Evolutionary conservation across 2,113 vertebrate genomes (phyloP).

Genomic region (Laticauda laticaudata): DNA sequence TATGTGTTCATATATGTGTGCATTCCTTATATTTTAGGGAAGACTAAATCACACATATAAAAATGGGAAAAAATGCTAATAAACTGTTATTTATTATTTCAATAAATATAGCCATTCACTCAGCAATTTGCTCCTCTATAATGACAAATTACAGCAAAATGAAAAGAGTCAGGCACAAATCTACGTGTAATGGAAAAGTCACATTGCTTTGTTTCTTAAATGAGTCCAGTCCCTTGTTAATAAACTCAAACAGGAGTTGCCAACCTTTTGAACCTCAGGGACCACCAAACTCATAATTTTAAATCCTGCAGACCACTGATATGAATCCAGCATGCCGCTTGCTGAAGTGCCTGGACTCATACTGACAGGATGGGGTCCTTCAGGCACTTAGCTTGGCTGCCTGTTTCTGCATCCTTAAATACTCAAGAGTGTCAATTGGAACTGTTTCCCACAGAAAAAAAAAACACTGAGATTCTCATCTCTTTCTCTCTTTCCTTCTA

Average conservation of each 20-base stretch:
- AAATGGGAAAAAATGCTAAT: background rate
- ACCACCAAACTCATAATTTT: too few relatives aligned
- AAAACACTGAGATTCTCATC: too few relatives aligned
- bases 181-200: background rate
- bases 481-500: too few relatives aligned
- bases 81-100: background rate
- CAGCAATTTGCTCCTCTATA: background rate
- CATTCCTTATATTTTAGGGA: background rate
- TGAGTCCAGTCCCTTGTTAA: background rate
- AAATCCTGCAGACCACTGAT: too few relatives aligned
- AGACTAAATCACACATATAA: background rate
- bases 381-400: too few relatives aligned
- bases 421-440: too few relatives aligned
- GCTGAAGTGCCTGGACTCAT: too few relatives aligned
- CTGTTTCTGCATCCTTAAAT: too few relatives aligned
- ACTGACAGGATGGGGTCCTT: too few relatives aligned
- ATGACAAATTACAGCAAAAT: background rate
- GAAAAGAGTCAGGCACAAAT: background rate
- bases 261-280: too few relatives aligned
- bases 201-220: background rate
- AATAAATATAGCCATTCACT: background rate
- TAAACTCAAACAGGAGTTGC: background rate
- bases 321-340: too few relatives aligned
- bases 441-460: too few relatives aligned
- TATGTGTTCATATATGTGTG: background rate